Percentiles rank a stretch among this genome's conserved stretches.
Evolutionary conservation across 1,140 invertebrate species (phyloP).

Genomic region (Brachionus koreanus): DNA sequence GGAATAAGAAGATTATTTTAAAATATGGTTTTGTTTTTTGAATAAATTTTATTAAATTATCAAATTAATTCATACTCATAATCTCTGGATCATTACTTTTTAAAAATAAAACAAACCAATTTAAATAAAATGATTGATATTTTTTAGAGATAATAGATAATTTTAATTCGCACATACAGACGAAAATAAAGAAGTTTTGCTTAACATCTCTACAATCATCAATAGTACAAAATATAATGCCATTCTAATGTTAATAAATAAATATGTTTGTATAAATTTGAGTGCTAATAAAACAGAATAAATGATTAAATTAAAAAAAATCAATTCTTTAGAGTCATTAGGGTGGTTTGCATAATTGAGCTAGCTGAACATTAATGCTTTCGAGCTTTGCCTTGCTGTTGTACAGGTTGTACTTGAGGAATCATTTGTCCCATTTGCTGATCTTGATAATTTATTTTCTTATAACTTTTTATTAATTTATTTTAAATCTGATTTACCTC

Average conservation of each 20-base stretch:
- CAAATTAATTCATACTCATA: slow-evolving; percentile 21
- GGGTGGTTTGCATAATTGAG: neutral
- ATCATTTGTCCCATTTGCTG: slow-evolving; percentile 30
- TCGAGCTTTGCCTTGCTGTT: slow-evolving; percentile 11
- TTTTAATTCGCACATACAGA: neutral
- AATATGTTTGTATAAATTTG: neutral
- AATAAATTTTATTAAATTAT: slow-evolving; percentile 5
- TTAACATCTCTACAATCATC: slow-evolving; percentile 13
- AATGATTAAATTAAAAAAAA: neutral
- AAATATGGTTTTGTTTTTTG: neutral
- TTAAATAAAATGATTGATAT: neutral
- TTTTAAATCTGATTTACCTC: neutral
- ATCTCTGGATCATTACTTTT: slow-evolving; percentile 38
- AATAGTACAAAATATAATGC: slow-evolving; percentile 5
- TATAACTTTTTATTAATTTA: neutral
- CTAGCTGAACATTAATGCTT: slow-evolving; percentile 8
- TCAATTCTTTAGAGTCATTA: slow-evolving; percentile 21
- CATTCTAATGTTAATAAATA: slow-evolving; percentile 18
- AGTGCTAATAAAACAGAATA: neutral
- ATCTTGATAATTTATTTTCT: neutral
- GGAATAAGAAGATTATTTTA: too few relatives aligned
- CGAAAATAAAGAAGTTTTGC: slow-evolving; percentile 7
- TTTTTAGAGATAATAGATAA: neutral
- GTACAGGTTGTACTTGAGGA: neutral
- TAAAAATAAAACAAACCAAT: slow-evolving; percentile 22